Percentiles rank a stretch among this genome's conserved stretches.
Conservation (phyloP, 2,797 vertebrate genomes). For the Sternarchorhynchus goeldii region DNA sequence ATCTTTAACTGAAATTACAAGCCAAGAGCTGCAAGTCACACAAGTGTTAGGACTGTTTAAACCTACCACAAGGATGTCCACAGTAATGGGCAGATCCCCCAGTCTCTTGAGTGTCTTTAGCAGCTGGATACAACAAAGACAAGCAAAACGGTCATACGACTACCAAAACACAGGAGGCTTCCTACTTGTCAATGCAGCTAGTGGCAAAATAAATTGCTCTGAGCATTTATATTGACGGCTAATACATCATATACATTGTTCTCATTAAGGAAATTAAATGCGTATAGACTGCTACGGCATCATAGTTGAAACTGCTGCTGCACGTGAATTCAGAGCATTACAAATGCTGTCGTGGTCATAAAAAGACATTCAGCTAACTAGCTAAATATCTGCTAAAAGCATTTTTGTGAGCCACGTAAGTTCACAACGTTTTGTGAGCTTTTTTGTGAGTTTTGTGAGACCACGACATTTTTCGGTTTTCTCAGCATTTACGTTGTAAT, state of each 20-base stretch:
- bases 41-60: background rate
- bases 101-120: slow-evolving; percentile 92
- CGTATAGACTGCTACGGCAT: too few relatives aligned
- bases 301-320: background rate
- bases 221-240: background rate
- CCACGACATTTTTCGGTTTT: too few relatives aligned
- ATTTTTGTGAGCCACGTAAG: background rate
- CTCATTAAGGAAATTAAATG: background rate
- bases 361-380: background rate
- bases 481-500: background rate
- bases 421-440: background rate
- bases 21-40: background rate
- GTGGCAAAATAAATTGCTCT: background rate
- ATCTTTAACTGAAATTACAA: background rate
- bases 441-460: background rate
- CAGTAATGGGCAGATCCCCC: slow-evolving; percentile 90
- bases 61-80: slow-evolving; percentile 96
- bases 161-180: background rate
- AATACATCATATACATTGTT: background rate
- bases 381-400: background rate
- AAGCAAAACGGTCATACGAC: background rate
- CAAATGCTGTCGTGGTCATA: slow-evolving; percentile 43
- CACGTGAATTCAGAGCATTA: too few relatives aligned
- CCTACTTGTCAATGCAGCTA: background rate
- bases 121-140: slow-evolving; percentile 72